Evolutionary conservation across 1,140 invertebrate species (phyloP).

Genomic region (Brachionus manjavacas): DNA sequence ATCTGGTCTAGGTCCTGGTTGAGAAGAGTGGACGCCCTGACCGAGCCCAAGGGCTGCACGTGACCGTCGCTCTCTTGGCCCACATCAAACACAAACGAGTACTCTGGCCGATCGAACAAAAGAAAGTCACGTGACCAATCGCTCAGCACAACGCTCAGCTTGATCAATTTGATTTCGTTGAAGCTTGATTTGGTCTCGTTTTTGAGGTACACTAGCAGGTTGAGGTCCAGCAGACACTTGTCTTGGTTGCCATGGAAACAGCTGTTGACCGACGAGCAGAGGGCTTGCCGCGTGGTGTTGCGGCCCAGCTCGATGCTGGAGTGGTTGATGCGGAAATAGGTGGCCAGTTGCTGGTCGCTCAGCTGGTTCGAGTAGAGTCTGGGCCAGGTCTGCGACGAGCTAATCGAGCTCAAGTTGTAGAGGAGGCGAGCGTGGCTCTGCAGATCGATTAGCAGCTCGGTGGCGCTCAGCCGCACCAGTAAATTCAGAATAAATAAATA

Average conservation of each 20-base stretch:
- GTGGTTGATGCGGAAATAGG: not conserved
- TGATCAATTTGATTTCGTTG: slow-evolving; percentile 12
- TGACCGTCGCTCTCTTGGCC: not conserved
- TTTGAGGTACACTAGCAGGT: not conserved
- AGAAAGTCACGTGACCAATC: not conserved
- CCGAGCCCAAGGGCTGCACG: not conserved
- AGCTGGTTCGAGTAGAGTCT: not conserved
- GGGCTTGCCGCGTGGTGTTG: not conserved
- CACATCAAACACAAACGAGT: not conserved
- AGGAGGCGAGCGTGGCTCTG: not conserved
- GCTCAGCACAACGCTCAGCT: not conserved
- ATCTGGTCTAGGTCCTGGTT: not conserved
- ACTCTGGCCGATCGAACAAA: not conserved
- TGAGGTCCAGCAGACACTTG: not conserved
- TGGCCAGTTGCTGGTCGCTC: not conserved
- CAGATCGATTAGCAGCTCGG: not conserved
- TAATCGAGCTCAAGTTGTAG: not conserved
- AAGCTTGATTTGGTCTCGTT: slow-evolving; percentile 4
- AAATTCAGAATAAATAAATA: not conserved
- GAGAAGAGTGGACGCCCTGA: not conserved
- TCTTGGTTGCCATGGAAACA: not conserved
- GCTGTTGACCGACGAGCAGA: not conserved
- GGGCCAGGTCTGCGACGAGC: not conserved
- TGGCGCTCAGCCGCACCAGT: not conserved
- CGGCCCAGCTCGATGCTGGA: not conserved